phyloP scores from a whole-genome alignment of 2,113 vertebrate genomes.

The Taurulus bubalis region DNA sequence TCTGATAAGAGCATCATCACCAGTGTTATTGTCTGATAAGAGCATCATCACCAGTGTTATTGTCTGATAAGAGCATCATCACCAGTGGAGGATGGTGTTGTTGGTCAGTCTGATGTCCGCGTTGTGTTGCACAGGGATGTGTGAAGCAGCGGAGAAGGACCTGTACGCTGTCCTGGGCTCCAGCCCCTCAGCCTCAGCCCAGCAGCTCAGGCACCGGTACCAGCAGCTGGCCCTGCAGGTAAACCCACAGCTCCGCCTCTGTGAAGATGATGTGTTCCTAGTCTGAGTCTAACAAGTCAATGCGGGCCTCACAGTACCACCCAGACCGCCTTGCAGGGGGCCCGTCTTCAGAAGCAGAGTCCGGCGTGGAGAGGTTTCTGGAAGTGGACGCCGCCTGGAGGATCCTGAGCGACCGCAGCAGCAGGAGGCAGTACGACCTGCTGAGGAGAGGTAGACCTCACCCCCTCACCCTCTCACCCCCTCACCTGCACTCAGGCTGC shows the following conservation, averaged over 20 bases:
- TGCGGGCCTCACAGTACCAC: conserved; percentile 55
- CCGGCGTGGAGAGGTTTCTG: conserved; percentile 58
- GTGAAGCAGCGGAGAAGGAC: conserved; percentile 51
- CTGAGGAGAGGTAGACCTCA: conserved; percentile 64
- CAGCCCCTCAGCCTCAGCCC: conserved; percentile 57
- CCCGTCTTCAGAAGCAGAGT: conserved; percentile 39
- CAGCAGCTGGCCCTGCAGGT: conserved; percentile 72
- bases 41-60: no score
- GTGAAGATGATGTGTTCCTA: background rate
- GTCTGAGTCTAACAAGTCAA: background rate
- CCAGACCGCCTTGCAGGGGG: conserved; percentile 70
- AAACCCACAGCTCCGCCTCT: background rate
- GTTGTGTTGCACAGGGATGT: conserved; percentile 56
- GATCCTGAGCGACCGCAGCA: conserved; percentile 56
- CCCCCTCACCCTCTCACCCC: no score
- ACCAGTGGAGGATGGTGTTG: no score
- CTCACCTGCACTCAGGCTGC: no score
- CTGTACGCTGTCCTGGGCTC: conserved; percentile 73
- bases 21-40: no score
- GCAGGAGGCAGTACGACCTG: conserved; percentile 71
- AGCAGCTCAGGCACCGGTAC: conserved; percentile 69
- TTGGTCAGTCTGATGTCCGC: background rate
- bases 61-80: no score
- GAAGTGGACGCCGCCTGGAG: conserved; percentile 75
- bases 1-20: no score